Conservation (phyloP, 2,113 vertebrate genomes). For the Zosterops japonicus region DNA sequence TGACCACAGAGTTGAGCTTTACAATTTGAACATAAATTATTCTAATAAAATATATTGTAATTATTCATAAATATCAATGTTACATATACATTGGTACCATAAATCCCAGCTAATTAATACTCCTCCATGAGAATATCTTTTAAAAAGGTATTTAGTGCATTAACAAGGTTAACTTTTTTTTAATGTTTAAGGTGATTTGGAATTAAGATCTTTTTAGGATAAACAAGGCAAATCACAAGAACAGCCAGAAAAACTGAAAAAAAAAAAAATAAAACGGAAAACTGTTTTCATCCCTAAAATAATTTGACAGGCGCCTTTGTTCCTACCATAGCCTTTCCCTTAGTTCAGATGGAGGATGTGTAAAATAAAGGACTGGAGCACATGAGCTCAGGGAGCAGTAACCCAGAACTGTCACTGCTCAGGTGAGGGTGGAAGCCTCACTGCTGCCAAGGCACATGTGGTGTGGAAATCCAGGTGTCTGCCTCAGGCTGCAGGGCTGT, state of each 20-base stretch:
- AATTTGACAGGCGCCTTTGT: not conserved
- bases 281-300: not conserved
- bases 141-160: not conserved
- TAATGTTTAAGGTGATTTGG: not conserved
- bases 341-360: not conserved
- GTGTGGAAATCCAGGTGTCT: not conserved
- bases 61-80: not conserved
- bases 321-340: not conserved
- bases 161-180: not conserved
- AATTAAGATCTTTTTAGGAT: not conserved
- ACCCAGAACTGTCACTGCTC: not conserved
- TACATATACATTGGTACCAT: not conserved
- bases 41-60: not conserved
- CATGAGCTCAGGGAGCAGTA: not conserved
- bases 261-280: too few relatives aligned
- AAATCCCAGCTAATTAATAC: not conserved
- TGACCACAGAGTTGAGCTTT: not conserved
- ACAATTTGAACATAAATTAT: not conserved
- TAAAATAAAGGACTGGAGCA: not conserved
- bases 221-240: not conserved
- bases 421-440: not conserved
- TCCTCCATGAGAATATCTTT: not conserved
- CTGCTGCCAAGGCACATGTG: accelerated
- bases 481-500: not conserved
- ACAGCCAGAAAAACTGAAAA: too few relatives aligned